These are phyloP conservation scores for Stercorarius parasiticus DNA, from an alignment of 2,113 vertebrate species.

Conservation along the genomic window DNA sequence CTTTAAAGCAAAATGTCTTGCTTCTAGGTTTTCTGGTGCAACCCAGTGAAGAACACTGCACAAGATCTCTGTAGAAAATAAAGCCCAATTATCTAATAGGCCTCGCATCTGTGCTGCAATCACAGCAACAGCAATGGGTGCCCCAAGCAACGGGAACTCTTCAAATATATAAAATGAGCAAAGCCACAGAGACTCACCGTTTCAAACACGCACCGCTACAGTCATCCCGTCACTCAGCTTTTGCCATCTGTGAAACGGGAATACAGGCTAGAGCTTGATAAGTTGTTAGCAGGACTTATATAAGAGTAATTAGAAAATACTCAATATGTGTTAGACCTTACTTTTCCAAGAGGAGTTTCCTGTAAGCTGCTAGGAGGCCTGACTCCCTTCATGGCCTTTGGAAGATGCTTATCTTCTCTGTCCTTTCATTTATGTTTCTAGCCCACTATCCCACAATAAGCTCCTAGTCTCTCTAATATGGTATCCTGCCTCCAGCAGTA, in stretches of 20 bases:
- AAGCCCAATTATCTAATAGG: not conserved
- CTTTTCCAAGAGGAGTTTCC: not conserved
- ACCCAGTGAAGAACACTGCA: not conserved
- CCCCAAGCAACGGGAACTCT: not conserved
- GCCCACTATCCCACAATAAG: not conserved
- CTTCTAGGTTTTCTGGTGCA: not conserved
- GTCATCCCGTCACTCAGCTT: not conserved
- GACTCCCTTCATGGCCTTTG: not conserved
- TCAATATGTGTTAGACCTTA: not conserved
- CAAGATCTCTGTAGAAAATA: not conserved
- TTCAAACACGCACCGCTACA: not conserved
- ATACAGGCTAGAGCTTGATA: fast-evolving
- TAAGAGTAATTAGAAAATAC: not conserved
- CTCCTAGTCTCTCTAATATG: not conserved
- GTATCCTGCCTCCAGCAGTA: conserved; percentile 26
- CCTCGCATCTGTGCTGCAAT: not conserved
- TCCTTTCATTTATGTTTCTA: not conserved
- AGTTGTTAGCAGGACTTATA: not conserved
- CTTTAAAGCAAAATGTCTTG: not conserved
- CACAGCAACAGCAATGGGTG: fast-evolving
- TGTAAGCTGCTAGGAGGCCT: not conserved
- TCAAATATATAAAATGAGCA: not conserved
- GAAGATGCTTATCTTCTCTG: not conserved
- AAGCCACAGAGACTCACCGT: not conserved
- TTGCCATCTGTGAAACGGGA: not conserved